A percentile compares a stretch with the other conserved stretches of the same genome.
These are phyloP conservation scores for Oxytorus armatus DNA, from an alignment of 2,888 invertebrate genomes.

Conservation along the genomic window DNA sequence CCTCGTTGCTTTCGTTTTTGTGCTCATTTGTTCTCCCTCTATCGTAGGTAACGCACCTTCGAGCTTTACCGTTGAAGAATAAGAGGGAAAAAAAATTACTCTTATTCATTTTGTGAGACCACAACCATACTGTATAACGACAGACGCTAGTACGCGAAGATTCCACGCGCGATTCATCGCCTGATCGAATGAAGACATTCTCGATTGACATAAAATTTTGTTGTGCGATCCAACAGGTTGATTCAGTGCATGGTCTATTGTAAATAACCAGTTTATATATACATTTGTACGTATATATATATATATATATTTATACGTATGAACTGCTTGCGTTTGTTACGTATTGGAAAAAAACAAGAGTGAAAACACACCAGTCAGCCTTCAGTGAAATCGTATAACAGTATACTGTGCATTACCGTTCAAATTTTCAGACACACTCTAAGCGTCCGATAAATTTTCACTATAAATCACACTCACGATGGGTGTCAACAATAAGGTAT, in stretches of 20 bases:
- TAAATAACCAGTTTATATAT: neutral
- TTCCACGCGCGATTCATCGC: neutral
- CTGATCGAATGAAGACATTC: neutral
- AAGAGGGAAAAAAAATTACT: neutral
- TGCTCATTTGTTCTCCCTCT: conserved; percentile 28
- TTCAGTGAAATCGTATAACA: conserved; percentile 46
- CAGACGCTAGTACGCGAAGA: neutral
- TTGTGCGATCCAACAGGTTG: conserved; percentile 52
- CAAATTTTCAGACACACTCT: conserved; percentile 40
- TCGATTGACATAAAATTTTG: neutral
- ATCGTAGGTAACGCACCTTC: conserved; percentile 28
- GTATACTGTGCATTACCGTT: conserved; percentile 29
- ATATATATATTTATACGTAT: neutral
- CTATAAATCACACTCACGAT: conserved; percentile 60
- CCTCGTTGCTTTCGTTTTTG: conserved; percentile 21
- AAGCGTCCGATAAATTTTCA: conserved; percentile 7
- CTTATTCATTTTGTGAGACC: too few relatives aligned
- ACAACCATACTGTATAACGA: neutral
- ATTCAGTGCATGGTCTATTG: conserved; percentile 42
- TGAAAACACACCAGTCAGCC: conserved; percentile 8
- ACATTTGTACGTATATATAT: neutral
- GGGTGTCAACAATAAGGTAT: conserved; percentile 76
- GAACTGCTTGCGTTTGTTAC: too few relatives aligned
- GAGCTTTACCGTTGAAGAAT: neutral
- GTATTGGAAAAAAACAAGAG: conserved; percentile 5